Evolutionary conservation across 2,113 vertebrate genomes (phyloP), one percentile per base, ranked within the genome.

Genomic region (Cyprinodon variegatus): DNA sequence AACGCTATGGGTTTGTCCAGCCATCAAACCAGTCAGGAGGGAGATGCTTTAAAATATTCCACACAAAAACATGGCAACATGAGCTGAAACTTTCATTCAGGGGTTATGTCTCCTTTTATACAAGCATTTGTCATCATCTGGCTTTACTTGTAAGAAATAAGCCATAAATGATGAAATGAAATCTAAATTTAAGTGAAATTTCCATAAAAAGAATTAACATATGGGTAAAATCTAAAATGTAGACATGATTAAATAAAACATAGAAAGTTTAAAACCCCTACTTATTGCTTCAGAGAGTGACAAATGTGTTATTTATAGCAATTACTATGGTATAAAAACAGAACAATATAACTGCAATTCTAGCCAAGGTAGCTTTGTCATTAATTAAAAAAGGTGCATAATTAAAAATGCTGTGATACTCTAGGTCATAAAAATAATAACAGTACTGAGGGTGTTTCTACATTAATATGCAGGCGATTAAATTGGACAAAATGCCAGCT

Each of bases 401-500:
- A 17, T 29, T 43, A 61, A 45, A 4, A 3, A 61, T 48, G 67
- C 15, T 48, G 57, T 22, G 37, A 43, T 14, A 11, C 9, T 65
- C 12, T 45, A 76, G 63, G 77, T 61, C 41, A 61, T 63, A 11
- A 40, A 8, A 79, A 77, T 37, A 72, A 68, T 36, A 43, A 64
- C 50, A 64, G 17, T 14, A 40, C 13, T 11, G 3, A 70, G 17
- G 39, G 39, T 78, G 71, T 78, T 17, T 22, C 40, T 20, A 45
- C 3, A 11, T 81, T 78, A 76, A 65, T 64, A 82, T 73, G 75
- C 45, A 79, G 72, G 81, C 72, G 64, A 72, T 80, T 74, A 78
- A 85, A 40, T 78, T 70, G 15, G 60, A 60, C 69, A 79, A 86
- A 85, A 88, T 81, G 73, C 71, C 74, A 83, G 63, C 74, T 77